These are phyloP conservation scores for Rhopalosiphum maidis DNA, from an alignment of 1,140 invertebrate species.

Conservation along the genomic window DNA sequence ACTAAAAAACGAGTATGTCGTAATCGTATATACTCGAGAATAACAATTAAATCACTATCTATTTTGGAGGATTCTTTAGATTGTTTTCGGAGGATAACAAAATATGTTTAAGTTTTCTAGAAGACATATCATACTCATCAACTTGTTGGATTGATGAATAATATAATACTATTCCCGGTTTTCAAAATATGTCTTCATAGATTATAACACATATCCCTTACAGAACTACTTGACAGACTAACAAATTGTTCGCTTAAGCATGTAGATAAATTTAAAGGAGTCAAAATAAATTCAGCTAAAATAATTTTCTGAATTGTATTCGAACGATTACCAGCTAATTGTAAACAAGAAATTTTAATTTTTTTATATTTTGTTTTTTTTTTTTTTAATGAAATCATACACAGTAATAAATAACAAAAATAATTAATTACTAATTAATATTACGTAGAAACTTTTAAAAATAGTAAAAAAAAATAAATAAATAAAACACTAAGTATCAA, in stretches of 20 bases:
- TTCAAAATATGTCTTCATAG: neutral
- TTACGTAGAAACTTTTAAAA: neutral
- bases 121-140: neutral
- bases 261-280: neutral
- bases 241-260: neutral
- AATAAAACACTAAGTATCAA: no score
- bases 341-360: neutral
- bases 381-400: neutral
- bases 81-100: neutral
- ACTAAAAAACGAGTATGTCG: neutral
- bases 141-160: neutral
- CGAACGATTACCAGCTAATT: neutral
- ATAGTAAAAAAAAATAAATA: neutral
- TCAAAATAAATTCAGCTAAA: neutral
- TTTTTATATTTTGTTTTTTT: neutral
- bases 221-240: neutral
- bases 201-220: neutral
- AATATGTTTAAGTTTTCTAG: neutral
- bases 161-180: neutral
- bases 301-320: neutral
- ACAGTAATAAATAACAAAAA: neutral
- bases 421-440: neutral
- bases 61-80: neutral
- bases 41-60: neutral
- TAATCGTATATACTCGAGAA: neutral